Base-by-base conservation (phyloP, 1,140 invertebrate genomes). In the Orussus abietinus region DNA sequence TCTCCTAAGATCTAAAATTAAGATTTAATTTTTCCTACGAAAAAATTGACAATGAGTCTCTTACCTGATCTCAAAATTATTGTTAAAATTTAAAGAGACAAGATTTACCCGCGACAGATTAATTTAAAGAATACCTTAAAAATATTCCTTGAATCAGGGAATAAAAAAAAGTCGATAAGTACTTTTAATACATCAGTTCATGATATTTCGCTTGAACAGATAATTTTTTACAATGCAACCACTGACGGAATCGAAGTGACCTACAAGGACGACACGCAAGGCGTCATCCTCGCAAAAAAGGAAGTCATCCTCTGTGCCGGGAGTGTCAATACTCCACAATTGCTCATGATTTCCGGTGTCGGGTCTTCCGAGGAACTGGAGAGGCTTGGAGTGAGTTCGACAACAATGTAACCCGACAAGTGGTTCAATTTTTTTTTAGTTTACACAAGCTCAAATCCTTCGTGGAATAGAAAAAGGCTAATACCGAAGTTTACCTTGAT, bases 221-320 rank as follows among this genome's bases (percentile, higher is more conserved):
- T 74, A 39, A 20, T 62, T 17, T 42, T 72, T 18, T 42, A 60
- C 11, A 49, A 60, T 32, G 18, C 38, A 6, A 53, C 43, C 53
- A 51, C 64, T 52, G 48, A 59, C 39, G 48, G 62, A 17, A 62
- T 87, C 3, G 75, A 83, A 57, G 72, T 81, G 34, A 59, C 74
- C 35, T 70, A 74, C 42, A 49, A 57, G 21, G 57, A 74, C 41
- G 69, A 66, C 6, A 49, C 52, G 10, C 25, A 42, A 2, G 63
- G 75, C 44, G 76, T 63, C 20, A 73, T 83, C 12, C 61, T 73
- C 28, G 80, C 79, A 0, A 73, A 72, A n/a, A 78, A 74, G 21
- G 85, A 88, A 57, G 75, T 89, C 6, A 78, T 89, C 11, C 47
- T 89, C n/a, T 78, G 77, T 21, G 80, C 82, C 1, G 86, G 86